These are phyloP conservation scores for Panopea generosa DNA, from an alignment of 2,888 invertebrate genomes.

Conservation along the genomic window DNA sequence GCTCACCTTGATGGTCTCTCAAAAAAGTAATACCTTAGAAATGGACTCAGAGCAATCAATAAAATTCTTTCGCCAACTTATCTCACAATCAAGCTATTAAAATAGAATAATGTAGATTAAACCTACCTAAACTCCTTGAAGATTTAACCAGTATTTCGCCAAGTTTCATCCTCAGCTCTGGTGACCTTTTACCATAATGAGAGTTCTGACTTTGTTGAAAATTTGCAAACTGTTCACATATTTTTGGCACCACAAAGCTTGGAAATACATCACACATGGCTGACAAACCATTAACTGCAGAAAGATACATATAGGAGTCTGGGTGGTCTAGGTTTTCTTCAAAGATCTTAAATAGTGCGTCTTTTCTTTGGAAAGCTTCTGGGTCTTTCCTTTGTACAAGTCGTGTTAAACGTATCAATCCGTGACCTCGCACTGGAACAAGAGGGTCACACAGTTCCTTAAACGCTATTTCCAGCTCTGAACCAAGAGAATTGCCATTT, in stretches of 20 bases:
- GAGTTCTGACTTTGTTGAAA: slow-evolving; percentile 14
- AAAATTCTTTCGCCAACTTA: no score
- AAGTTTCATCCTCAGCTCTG: slow-evolving; percentile 89
- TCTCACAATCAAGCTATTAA: no score
- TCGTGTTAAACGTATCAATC: slow-evolving; percentile 90
- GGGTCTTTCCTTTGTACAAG: slow-evolving; percentile 89
- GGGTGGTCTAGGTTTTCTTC: slow-evolving; percentile 91
- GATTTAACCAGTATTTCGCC: slow-evolving; percentile 93
- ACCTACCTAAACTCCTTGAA: slow-evolving; percentile 89
- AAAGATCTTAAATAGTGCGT: slow-evolving; percentile 90
- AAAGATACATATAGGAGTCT: slow-evolving; percentile 93
- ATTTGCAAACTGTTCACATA: slow-evolving; percentile 89
- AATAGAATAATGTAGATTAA: no score
- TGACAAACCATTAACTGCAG: slow-evolving; percentile 91
- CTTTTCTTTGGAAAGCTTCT: slow-evolving; percentile 86
- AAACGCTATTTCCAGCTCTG: slow-evolving; percentile 86
- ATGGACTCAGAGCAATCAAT: no score
- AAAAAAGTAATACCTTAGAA: no score
- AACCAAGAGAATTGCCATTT: not conserved
- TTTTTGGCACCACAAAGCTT: slow-evolving; percentile 89
- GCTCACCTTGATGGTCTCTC: no score
- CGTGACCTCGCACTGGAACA: slow-evolving; percentile 93
- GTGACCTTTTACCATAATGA: slow-evolving; percentile 23
- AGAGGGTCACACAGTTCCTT: slow-evolving; percentile 90
- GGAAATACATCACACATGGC: slow-evolving; percentile 89